These are phyloP conservation scores for Chironomus striatipennis DNA, from an alignment of 1,140 invertebrate species.

Conservation along the genomic window DNA sequence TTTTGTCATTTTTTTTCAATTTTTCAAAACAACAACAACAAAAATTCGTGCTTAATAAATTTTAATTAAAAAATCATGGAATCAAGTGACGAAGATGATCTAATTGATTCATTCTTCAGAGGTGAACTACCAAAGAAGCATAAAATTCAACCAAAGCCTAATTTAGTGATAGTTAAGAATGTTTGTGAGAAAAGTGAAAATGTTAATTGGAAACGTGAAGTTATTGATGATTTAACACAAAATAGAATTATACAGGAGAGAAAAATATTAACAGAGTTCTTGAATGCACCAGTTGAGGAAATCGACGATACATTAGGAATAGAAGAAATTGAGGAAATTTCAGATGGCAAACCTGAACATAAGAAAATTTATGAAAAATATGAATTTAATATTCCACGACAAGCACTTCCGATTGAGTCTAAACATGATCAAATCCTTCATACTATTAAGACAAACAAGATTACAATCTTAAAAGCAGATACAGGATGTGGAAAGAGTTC, in stretches of 20 bases:
- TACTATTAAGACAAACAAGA: background rate
- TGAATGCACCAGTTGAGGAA: background rate
- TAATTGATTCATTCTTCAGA: background rate
- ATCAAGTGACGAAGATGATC: background rate
- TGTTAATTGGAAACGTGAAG: background rate
- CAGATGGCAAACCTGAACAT: background rate
- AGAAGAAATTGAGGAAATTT: background rate
- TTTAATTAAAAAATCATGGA: background rate
- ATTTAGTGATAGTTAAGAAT: background rate
- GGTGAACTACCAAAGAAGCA: background rate
- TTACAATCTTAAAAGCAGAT: constrained; percentile 64
- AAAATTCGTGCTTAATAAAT: too few relatives aligned
- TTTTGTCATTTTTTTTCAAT: too few relatives aligned
- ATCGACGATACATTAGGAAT: background rate
- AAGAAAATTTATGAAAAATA: background rate
- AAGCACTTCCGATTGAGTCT: background rate
- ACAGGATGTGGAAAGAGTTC: constrained; percentile 88
- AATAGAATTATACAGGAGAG: background rate
- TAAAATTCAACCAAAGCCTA: background rate
- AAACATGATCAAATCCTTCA: background rate
- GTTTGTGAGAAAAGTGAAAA: background rate
- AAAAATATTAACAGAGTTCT: background rate
- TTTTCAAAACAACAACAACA: too few relatives aligned
- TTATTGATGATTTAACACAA: background rate
- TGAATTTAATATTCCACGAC: background rate